Conservation (phyloP, 1,140 invertebrate genomes). For the Venturia canescens region DNA sequence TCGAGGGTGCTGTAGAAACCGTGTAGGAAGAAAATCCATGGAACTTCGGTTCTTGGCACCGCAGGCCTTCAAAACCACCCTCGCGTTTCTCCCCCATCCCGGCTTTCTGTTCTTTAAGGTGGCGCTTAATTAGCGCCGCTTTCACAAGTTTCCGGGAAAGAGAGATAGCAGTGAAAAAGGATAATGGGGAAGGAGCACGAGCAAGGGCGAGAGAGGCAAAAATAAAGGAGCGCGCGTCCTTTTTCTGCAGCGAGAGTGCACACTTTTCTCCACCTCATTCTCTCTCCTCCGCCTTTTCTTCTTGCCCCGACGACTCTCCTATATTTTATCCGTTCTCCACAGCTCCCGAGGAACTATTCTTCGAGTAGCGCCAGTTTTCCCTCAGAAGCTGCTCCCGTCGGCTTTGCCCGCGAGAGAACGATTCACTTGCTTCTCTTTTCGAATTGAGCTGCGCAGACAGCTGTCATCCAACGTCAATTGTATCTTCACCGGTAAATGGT, state of each 20-base stretch:
- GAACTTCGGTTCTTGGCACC: slow-evolving; percentile 22
- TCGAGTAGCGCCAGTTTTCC: slow-evolving; percentile 5
- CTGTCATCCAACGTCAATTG: not conserved
- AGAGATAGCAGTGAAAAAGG: not conserved
- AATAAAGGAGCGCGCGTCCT: slow-evolving; percentile 18
- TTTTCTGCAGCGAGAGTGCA: slow-evolving; percentile 17
- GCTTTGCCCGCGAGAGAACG: slow-evolving; percentile 3
- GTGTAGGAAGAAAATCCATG: slow-evolving; percentile 38
- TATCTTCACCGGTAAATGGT: not conserved
- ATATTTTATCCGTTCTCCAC: slow-evolving; percentile 7
- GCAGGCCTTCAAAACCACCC: slow-evolving; percentile 15
- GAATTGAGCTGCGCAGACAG: not conserved
- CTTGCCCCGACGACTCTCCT: not conserved
- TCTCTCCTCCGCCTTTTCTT: slow-evolving; percentile 8
- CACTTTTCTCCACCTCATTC: not conserved
- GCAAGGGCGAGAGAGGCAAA: not conserved
- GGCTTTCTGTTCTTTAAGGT: slow-evolving; percentile 56
- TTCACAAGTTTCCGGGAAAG: slow-evolving; percentile 57
- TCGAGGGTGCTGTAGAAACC: not conserved
- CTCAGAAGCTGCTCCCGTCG: slow-evolving; percentile 7
- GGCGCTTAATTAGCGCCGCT: slow-evolving; percentile 65
- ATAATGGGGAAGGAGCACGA: not conserved
- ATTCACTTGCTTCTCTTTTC: not conserved
- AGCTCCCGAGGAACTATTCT: not conserved
- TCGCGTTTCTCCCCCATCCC: slow-evolving; percentile 33